These are phyloP conservation scores for Noctua comes DNA, from an alignment of 2,888 invertebrate species.

Conservation along the genomic window DNA sequence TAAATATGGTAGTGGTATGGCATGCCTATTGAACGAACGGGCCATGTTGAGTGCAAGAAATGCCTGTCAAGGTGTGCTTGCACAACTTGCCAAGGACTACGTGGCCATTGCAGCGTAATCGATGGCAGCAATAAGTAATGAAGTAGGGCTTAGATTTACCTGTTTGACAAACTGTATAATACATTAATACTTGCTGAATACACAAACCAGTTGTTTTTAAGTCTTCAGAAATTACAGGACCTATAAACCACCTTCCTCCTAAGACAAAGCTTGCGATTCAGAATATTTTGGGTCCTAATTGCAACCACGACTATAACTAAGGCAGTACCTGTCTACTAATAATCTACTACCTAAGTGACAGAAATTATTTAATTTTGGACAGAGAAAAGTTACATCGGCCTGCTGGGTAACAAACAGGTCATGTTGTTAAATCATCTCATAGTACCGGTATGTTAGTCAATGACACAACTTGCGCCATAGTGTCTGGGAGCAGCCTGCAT, in stretches of 20 bases:
- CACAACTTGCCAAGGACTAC: slow-evolving; percentile 78
- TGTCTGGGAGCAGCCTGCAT: slow-evolving; percentile 67
- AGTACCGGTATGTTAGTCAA: slow-evolving; percentile 39
- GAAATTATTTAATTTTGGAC: neutral
- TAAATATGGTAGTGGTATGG: slow-evolving; percentile 13
- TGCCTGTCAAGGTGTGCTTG: slow-evolving; percentile 84
- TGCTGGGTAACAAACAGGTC: neutral
- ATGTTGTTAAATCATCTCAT: slow-evolving; percentile 34
- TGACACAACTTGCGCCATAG: slow-evolving; percentile 69
- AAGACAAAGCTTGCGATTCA: neutral
- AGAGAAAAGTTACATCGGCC: neutral
- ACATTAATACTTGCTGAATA: neutral
- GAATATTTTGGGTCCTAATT: neutral
- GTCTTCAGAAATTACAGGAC: neutral
- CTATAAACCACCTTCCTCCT: neutral
- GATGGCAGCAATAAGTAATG: slow-evolving; percentile 32
- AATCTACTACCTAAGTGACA: neutral
- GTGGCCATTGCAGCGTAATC: slow-evolving; percentile 60
- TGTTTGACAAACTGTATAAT: neutral
- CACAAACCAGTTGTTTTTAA: neutral
- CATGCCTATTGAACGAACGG: slow-evolving; percentile 47
- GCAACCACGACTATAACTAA: neutral
- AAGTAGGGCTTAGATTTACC: slow-evolving; percentile 1
- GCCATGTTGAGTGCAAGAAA: slow-evolving; percentile 73
- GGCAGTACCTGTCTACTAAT: neutral